phyloP scores from a whole-genome alignment of 2,113 vertebrate genomes.

The Neodontobutis hainanensis region DNA sequence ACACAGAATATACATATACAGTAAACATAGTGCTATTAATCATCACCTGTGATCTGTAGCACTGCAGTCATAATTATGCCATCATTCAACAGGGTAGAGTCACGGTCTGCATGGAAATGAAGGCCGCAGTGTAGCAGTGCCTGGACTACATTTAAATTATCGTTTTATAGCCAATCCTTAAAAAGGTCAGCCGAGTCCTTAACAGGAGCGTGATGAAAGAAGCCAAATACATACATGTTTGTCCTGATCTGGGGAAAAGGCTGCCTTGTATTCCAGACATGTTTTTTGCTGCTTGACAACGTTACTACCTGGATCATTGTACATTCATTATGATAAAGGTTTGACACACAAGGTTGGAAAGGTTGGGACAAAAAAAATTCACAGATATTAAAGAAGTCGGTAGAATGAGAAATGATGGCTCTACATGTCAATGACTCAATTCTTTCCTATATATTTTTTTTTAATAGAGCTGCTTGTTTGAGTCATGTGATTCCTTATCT shows the following conservation, averaged over 20 bases:
- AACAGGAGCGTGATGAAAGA: conserved; percentile 28
- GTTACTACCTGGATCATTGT: conserved; percentile 18
- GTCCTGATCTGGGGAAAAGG: conserved; percentile 28
- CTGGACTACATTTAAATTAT: conserved; percentile 43
- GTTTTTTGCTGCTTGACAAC: conserved; percentile 15
- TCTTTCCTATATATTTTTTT: background rate
- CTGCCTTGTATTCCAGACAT: conserved; percentile 32
- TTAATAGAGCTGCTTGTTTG: background rate
- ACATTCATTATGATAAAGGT: conserved; percentile 36
- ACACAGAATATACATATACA: conserved; percentile 25
- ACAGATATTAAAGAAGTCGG: conserved; percentile 8
- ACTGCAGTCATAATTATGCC: conserved; percentile 52
- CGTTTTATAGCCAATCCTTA: conserved; percentile 29
- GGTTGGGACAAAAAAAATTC: background rate
- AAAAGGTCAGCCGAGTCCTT: conserved; percentile 53
- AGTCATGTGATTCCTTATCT: background rate
- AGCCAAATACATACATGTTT: conserved; percentile 44
- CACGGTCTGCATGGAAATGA: conserved; percentile 47
- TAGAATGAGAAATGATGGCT: conserved; percentile 12
- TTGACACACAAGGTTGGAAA: conserved; percentile 5
- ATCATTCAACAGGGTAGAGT: conserved; percentile 44
- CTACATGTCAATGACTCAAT: background rate
- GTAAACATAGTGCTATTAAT: conserved; percentile 56
- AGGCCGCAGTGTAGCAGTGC: conserved; percentile 11
- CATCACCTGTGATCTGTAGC: conserved; percentile 29